Evolutionary conservation across 2,888 invertebrate species (phyloP), one percentile per base, ranked within the genome.

Genomic region (Philereme transversata): DNA sequence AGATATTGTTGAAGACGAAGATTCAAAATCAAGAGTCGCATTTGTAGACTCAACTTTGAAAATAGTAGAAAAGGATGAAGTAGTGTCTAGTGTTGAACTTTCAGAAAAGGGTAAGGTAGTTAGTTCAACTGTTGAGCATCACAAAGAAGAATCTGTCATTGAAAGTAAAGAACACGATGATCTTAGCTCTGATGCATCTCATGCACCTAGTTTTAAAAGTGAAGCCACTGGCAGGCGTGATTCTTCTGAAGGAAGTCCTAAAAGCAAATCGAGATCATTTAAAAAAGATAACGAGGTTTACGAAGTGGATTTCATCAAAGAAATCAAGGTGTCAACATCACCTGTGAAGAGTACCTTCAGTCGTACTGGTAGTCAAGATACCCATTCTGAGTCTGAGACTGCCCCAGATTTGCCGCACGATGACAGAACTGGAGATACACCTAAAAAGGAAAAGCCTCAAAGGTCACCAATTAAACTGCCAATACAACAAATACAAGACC

Each of bases 311-410:
- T 93, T 93, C 59, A 92, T 93, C 36, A 93, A 92, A 71, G 93
- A 93, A 86, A 92, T 93, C n/a, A 93, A 89, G 74, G 76, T 93
- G 3, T 92, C 92, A 0, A 91, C 92, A 1, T 93, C 93, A 36
- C 93, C 92, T 6, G 83, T 92, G 4, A 92, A 91, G 61, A 90
- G 90, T 69, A 82, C 90, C 5, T 93, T 92, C 69, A 93, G 93
- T 74, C 83, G 92, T 54, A 93, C 92, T 53, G 93, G 93, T 53
- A 93, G 93, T 76, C 93, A 93, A 78, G 93, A 93, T 66, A 93
- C 93, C 22, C 93, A 93, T 67, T 93, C 93, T 2, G 93, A 93
- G 73, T 93, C 93, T 5, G 93, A 93, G 82, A 77, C 84, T 45
- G 92, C 92, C 10, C 93, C 93, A 33, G 93, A 93, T 68, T 78